Percentiles rank a stretch among this genome's conserved stretches.
These are phyloP conservation scores for Herminia tarsipennalis DNA, from an alignment of 2,888 invertebrate species.

Conservation along the genomic window DNA sequence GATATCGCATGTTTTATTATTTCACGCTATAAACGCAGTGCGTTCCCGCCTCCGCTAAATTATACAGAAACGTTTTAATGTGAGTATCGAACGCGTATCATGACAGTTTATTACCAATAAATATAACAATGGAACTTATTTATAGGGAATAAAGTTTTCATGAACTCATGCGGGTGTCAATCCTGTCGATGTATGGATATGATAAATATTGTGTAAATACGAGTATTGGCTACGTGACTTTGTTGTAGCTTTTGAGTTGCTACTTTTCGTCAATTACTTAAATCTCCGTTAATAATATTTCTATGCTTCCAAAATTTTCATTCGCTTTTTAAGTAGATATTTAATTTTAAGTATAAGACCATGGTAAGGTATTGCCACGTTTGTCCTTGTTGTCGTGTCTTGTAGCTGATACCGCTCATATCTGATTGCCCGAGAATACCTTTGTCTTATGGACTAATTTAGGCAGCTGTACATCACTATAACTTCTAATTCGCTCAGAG, in stretches of 20 bases:
- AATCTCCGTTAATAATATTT: background rate
- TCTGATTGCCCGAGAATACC: too few relatives aligned
- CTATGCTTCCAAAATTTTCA: background rate
- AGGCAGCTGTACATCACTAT: too few relatives aligned
- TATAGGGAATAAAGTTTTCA: conserved; percentile 63
- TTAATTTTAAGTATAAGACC: too few relatives aligned
- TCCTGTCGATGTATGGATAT: conserved; percentile 43
- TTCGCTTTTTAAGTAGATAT: too few relatives aligned
- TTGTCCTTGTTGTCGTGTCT: too few relatives aligned
- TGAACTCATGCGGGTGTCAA: conserved; percentile 64
- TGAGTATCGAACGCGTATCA: conserved; percentile 62
- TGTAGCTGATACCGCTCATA: too few relatives aligned
- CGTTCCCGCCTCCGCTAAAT: conserved; percentile 59
- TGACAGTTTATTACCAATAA: conserved; percentile 70
- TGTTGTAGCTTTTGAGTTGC: conserved; percentile 37
- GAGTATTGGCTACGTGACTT: conserved; percentile 29
- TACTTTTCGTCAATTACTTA: conserved; percentile 17
- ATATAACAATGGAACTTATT: conserved; percentile 66
- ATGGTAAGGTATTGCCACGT: too few relatives aligned
- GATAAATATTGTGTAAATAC: conserved; percentile 39
- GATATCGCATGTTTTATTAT: conserved; percentile 80
- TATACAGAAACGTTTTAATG: conserved; percentile 73
- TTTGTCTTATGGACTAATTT: too few relatives aligned
- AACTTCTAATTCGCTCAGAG: too few relatives aligned
- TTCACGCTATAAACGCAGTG: conserved; percentile 71